phyloP scores from a whole-genome alignment of 2,888 invertebrate genomes.

The Caenorhabditis virilis region DNA sequence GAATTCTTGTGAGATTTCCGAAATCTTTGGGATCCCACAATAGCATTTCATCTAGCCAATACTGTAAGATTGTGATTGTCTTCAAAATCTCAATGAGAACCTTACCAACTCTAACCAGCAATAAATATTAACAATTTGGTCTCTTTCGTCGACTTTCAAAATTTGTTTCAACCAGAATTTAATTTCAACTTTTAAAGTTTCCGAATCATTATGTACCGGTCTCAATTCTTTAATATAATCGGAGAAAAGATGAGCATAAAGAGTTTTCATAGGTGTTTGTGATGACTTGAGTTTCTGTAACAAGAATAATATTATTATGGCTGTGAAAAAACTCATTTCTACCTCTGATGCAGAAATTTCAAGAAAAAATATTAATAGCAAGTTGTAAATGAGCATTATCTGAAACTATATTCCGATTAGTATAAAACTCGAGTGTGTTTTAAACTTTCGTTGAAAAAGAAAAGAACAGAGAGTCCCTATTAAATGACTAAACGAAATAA shows the following conservation, averaged over 20 bases:
- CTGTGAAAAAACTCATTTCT: no score
- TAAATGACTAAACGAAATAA: no score
- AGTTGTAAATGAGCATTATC: no score
- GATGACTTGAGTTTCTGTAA: no score
- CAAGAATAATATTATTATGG: no score
- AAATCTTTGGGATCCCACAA: slow-evolving; percentile 62
- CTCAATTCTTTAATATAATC: slow-evolving; percentile 60
- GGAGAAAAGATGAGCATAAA: slow-evolving; percentile 56
- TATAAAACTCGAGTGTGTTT: no score
- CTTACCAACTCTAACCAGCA: slow-evolving; percentile 62
- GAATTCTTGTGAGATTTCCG: slow-evolving; percentile 60
- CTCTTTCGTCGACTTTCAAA: slow-evolving; percentile 62
- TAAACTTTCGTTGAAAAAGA: no score
- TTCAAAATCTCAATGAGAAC: neutral
- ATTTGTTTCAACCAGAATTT: slow-evolving; percentile 68
- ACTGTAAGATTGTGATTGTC: slow-evolving; percentile 29
- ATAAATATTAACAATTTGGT: slow-evolving; percentile 65
- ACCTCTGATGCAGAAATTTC: no score
- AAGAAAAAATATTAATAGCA: no score
- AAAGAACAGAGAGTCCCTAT: no score
- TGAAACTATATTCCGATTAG: no score
- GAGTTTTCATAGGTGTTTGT: slow-evolving; percentile 41
- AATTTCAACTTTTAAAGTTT: slow-evolving; percentile 50
- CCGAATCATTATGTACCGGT: slow-evolving; percentile 59
- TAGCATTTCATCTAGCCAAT: slow-evolving; percentile 62